A percentile compares a stretch with the other conserved stretches of the same genome.
These are phyloP conservation scores for Ctenodactylus gundi DNA, from an alignment of 2,113 vertebrate genomes.

Conservation along the genomic window DNA sequence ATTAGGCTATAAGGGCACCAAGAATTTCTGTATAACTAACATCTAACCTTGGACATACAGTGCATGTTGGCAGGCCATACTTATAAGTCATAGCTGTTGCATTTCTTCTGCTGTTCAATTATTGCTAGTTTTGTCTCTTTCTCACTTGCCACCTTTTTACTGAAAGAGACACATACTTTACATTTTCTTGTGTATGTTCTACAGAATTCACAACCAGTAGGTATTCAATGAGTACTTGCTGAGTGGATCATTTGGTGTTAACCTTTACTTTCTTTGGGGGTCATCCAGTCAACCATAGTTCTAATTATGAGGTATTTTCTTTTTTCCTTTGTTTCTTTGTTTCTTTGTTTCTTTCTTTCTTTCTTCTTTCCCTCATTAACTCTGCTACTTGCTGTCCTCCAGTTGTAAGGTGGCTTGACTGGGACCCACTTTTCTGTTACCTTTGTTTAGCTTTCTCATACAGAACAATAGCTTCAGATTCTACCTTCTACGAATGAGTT, in stretches of 20 bases:
- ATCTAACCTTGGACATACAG: not conserved
- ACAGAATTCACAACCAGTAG: not conserved
- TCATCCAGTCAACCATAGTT: not conserved
- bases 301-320: not conserved
- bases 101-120: not conserved
- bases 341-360: not conserved
- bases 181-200: not conserved
- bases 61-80: not conserved
- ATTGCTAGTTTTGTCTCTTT: not conserved
- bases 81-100: not conserved
- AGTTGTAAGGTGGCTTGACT: not conserved
- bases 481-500: not conserved
- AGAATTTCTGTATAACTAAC: not conserved
- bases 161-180: not conserved
- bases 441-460: not conserved
- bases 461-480: not conserved
- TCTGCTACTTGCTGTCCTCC: not conserved
- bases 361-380: not conserved
- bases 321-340: not conserved
- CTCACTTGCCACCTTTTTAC: not conserved
- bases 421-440: not conserved
- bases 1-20: not conserved
- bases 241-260: no score
- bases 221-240: not conserved
- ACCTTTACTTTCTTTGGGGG: not conserved